Base-by-base conservation (phyloP, 2,888 invertebrate genomes). In the Polydrusus tereticollis region DNA sequence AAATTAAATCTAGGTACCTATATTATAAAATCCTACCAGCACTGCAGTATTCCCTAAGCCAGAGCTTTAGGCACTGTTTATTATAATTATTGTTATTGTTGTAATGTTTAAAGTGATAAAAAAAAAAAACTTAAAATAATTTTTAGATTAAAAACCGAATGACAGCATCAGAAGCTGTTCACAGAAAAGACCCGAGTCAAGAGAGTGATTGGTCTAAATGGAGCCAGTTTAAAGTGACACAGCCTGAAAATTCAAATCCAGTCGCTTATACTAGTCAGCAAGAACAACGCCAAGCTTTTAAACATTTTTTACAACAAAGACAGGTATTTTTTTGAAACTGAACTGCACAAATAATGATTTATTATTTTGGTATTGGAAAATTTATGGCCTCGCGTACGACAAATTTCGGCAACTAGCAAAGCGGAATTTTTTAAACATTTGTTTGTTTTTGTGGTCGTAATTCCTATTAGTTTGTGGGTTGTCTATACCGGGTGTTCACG, bases 281-380 rank as follows among this genome's bases (percentile, higher is more conserved):
- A 59, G 76, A 83, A 58, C 88, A 89, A 78, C 85, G 85, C 67
- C 83, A 87, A 69, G 87, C 89, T 12, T 86, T 91, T 72, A 85
- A 87, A 0, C 86, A 89, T 20, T 91, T 90, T 81, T 82, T 91
- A 72, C 77, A 83, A 43, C 86, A 89, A 74, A 85, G 89, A 85
- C 86, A 87, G 85, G 87, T 88, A 76, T 6, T 33, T 60, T 36
- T 21, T 14, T 26, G 3, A 20, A 2, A 36, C 36, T 33, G 7
- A n/a, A 4, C 6, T 18, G 29, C 8, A 18, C 20, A n/a, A n/a
- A n/a, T n/a, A n/a, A n/a, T n/a, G n/a, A n/a, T n/a, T n/a, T n/a
- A n/a, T n/a, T n/a, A n/a, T n/a, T n/a, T n/a, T n/a, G n/a, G n/a
- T n/a, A n/a, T n/a, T n/a, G n/a, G n/a, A n/a, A n/a, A n/a, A n/a